phyloP scores from a whole-genome alignment of 2,797 vertebrate species.

The Sebastes flavidus region DNA sequence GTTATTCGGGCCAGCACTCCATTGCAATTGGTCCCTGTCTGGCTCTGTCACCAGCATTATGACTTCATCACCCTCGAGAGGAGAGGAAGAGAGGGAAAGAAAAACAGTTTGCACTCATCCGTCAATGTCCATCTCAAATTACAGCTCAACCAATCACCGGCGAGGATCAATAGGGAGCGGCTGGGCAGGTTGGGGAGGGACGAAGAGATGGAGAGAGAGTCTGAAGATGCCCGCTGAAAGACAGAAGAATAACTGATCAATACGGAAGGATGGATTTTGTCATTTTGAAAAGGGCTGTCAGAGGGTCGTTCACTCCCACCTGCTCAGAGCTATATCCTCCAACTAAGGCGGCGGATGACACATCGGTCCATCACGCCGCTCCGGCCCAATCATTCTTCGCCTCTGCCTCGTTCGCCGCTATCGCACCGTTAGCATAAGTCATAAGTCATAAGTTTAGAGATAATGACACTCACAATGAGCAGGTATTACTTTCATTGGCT shows the following conservation, averaged over 20 bases:
- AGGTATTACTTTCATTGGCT: slow-evolving; percentile 50
- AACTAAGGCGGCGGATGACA: slow-evolving; percentile 41
- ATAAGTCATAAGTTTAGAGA: slow-evolving; percentile 31
- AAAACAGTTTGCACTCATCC: slow-evolving; percentile 85
- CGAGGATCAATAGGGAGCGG: slow-evolving; percentile 88
- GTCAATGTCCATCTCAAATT: slow-evolving; percentile 89
- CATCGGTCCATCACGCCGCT: slow-evolving; percentile 57
- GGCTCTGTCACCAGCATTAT: slow-evolving; percentile 77
- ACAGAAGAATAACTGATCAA: slow-evolving; percentile 87
- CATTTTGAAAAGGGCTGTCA: slow-evolving; percentile 84
- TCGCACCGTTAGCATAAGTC: slow-evolving; percentile 36
- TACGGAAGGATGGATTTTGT: slow-evolving; percentile 86
- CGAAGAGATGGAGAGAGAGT: slow-evolving; percentile 73
- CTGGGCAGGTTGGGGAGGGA: slow-evolving; percentile 79
- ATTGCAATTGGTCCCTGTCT: slow-evolving; percentile 78
- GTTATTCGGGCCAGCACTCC: slow-evolving; percentile 74
- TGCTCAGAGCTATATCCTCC: slow-evolving; percentile 61
- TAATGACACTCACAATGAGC: slow-evolving; percentile 29
- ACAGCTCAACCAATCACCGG: slow-evolving; percentile 88
- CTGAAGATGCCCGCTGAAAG: slow-evolving; percentile 72
- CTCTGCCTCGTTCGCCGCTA: neutral
- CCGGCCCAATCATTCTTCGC: neutral
- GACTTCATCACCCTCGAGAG: slow-evolving; percentile 85
- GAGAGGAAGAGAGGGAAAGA: slow-evolving; percentile 80
- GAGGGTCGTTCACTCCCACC: slow-evolving; percentile 71